phyloP scores from a whole-genome alignment of 1,140 invertebrate species.

The Onthophagus taurus region DNA sequence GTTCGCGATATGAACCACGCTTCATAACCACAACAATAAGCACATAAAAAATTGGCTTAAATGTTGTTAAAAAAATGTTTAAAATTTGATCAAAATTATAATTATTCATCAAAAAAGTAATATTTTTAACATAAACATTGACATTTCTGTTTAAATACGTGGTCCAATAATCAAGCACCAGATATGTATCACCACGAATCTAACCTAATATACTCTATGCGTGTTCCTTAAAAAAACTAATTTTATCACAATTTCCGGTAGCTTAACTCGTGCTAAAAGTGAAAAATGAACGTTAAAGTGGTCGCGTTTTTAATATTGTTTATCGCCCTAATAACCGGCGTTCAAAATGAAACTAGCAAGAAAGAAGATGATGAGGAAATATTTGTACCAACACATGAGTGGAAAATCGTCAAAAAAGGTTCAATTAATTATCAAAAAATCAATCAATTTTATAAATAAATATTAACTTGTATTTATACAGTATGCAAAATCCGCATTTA shows the following conservation, averaged over 20 bases:
- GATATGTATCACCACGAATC: slow-evolving; percentile 1
- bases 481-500: no score
- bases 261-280: no score
- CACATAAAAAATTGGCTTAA: no score
- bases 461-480: no score
- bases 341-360: slow-evolving; percentile 2
- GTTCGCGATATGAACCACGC: no score
- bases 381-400: slow-evolving; percentile 50
- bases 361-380: slow-evolving; percentile 19
- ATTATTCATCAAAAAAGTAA: no score
- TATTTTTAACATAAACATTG: no score
- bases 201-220: not conserved
- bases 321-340: not conserved
- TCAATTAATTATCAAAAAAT: slow-evolving; percentile 17
- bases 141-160: slow-evolving; percentile 12
- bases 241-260: slow-evolving; percentile 1
- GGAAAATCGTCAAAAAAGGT: slow-evolving; percentile 52
- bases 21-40: no score
- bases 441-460: no score
- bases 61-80: no score
- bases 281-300: slow-evolving; percentile 8
- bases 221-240: not conserved
- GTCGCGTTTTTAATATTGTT: no score
- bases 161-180: slow-evolving; percentile 12
- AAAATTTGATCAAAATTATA: no score